phyloP scores from a whole-genome alignment of 2,888 invertebrate genomes.

The Arctia plantaginis region DNA sequence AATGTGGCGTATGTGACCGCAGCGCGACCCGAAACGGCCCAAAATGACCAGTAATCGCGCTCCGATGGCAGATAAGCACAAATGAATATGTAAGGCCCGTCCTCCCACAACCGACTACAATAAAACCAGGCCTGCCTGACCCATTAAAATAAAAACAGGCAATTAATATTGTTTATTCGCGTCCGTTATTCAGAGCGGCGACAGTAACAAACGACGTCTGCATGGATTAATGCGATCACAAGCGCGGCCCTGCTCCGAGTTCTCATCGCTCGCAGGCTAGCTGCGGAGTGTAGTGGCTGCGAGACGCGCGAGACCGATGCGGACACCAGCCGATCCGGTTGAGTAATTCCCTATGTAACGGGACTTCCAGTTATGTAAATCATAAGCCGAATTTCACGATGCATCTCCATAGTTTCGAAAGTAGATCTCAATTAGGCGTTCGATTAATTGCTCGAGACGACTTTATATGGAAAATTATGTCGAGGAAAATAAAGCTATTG shows the following conservation, averaged over 20 bases:
- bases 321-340: slow-evolving; percentile 73
- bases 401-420: slow-evolving; percentile 76
- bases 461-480: slow-evolving; percentile 51
- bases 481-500: slow-evolving; percentile 52
- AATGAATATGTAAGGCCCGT: slow-evolving; percentile 83
- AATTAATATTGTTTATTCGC: slow-evolving; percentile 84
- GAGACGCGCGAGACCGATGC: slow-evolving; percentile 36
- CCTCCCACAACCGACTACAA: slow-evolving; percentile 79
- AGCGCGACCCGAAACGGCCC: slow-evolving; percentile 63
- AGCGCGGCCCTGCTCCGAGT: slow-evolving; percentile 45
- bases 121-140: slow-evolving; percentile 66
- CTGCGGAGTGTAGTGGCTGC: slow-evolving; percentile 32
- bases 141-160: slow-evolving; percentile 80
- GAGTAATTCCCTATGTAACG: slow-evolving; percentile 84
- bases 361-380: slow-evolving; percentile 85
- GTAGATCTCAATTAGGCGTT: slow-evolving; percentile 74
- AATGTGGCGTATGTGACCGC: slow-evolving; percentile 72
- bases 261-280: slow-evolving; percentile 35
- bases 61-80: slow-evolving; percentile 81
- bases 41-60: slow-evolving; percentile 76
- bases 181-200: slow-evolving; percentile 79
- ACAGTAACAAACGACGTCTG: slow-evolving; percentile 77
- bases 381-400: slow-evolving; percentile 81
- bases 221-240: slow-evolving; percentile 68
- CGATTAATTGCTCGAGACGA: slow-evolving; percentile 60